phyloP scores from a whole-genome alignment of 2,888 invertebrate species.

The Zele albiditarsus region DNA sequence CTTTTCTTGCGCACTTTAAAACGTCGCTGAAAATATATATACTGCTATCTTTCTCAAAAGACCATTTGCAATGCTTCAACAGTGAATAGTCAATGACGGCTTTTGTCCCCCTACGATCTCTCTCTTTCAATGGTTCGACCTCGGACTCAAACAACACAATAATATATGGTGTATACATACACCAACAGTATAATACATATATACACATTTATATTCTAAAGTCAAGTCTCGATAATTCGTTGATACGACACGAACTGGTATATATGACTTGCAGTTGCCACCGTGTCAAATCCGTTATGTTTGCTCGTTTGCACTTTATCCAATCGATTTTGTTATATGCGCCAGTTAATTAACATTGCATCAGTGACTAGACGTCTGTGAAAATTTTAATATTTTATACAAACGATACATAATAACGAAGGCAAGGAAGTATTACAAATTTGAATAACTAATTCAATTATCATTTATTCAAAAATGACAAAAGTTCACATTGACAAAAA shows the following conservation, averaged over 20 bases:
- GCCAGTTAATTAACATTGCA: conserved; percentile 10
- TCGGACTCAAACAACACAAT: conserved; percentile 6
- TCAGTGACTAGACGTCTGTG: conserved; percentile 3
- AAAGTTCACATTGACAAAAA: conserved; percentile 2
- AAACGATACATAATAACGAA: background rate
- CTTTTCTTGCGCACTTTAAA: background rate
- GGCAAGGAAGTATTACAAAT: background rate
- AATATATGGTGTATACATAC: conserved; percentile 9
- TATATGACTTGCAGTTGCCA: background rate
- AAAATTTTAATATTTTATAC: background rate
- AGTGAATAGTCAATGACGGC: conserved; percentile 31
- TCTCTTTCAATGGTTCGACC: conserved; percentile 28
- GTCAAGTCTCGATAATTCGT: conserved; percentile 37
- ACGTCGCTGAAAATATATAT: background rate
- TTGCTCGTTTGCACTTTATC: conserved; percentile 40
- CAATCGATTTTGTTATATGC: conserved; percentile 13
- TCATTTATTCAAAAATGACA: conserved; percentile 8
- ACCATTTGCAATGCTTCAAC: conserved; percentile 31
- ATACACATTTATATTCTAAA: background rate
- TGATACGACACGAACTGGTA: conserved; percentile 39
- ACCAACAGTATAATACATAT: background rate
- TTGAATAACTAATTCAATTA: background rate
- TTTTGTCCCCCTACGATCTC: conserved; percentile 17
- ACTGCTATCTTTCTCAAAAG: conserved; percentile 12
- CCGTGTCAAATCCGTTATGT: conserved; percentile 32